phyloP scores from a whole-genome alignment of 2,797 vertebrate genomes.

The Apogon hyalosoma region DNA sequence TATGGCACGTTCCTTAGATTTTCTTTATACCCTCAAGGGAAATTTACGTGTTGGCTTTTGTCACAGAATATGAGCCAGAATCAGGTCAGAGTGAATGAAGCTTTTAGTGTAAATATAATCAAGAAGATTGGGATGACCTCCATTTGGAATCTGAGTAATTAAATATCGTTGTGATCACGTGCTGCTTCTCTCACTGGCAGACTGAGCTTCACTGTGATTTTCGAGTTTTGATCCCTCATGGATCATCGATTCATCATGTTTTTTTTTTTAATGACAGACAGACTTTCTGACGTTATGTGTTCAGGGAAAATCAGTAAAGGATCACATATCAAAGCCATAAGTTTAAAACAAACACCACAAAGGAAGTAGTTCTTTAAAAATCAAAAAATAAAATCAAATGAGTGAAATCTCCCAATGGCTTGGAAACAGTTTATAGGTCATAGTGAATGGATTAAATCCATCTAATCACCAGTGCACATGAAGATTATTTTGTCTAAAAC shows the following conservation, averaged over 20 bases:
- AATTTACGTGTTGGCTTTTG: conserved; percentile 65
- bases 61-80: conserved; percentile 58
- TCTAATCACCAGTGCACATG: too few species aligned
- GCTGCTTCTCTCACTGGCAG: conserved; percentile 14
- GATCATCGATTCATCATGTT: conserved; percentile 8
- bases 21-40: conserved; percentile 63
- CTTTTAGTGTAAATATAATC: conserved; percentile 45
- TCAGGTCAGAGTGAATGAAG: conserved; percentile 38
- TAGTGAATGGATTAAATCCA: too few species aligned
- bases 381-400: neutral
- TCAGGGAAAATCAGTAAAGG: neutral
- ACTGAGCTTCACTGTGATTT: conserved; percentile 21
- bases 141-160: conserved; percentile 39
- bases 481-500: neutral
- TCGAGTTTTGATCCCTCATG: neutral
- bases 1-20: conserved; percentile 71
- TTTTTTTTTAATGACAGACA: neutral
- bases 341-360: neutral
- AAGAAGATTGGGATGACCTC: conserved; percentile 29
- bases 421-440: too few species aligned
- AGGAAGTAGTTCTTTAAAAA: neutral
- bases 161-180: conserved; percentile 29
- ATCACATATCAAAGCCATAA: neutral
- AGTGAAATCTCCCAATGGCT: neutral
- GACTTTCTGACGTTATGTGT: neutral